These are phyloP conservation scores for Tetramorium alpestre DNA, from an alignment of 1,140 invertebrate genomes.

Conservation along the genomic window DNA sequence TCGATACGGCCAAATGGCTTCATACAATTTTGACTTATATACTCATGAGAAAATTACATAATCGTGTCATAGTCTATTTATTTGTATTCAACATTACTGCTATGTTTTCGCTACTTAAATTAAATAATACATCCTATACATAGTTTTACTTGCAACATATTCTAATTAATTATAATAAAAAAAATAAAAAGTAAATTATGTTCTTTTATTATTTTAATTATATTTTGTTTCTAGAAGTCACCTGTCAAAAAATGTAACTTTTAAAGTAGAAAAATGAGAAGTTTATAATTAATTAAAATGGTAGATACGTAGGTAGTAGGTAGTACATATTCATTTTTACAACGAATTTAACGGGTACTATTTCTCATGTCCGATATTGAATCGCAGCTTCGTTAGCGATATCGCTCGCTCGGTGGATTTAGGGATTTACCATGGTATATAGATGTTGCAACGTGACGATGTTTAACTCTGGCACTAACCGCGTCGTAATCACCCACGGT, in stretches of 20 bases:
- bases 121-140: slow-evolving; percentile 1
- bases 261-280: background rate
- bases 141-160: background rate
- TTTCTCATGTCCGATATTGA: slow-evolving; percentile 13
- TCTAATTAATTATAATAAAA: background rate
- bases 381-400: slow-evolving; percentile 49
- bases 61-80: background rate
- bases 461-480: slow-evolving; percentile 46
- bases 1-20: background rate
- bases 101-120: background rate
- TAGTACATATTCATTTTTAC: background rate
- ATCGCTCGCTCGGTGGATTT: slow-evolving; percentile 34
- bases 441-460: slow-evolving; percentile 52
- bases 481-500: slow-evolving; percentile 46
- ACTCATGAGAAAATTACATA: background rate
- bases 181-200: background rate
- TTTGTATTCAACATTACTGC: background rate
- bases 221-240: background rate
- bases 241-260: background rate
- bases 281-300: background rate
- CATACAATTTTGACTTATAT: background rate
- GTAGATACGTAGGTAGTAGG: background rate
- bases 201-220: slow-evolving; percentile 1
- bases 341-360: background rate
- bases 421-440: slow-evolving; percentile 19